These are phyloP conservation scores for Eulithis prunata DNA, from an alignment of 2,888 invertebrate genomes.

Conservation along the genomic window DNA sequence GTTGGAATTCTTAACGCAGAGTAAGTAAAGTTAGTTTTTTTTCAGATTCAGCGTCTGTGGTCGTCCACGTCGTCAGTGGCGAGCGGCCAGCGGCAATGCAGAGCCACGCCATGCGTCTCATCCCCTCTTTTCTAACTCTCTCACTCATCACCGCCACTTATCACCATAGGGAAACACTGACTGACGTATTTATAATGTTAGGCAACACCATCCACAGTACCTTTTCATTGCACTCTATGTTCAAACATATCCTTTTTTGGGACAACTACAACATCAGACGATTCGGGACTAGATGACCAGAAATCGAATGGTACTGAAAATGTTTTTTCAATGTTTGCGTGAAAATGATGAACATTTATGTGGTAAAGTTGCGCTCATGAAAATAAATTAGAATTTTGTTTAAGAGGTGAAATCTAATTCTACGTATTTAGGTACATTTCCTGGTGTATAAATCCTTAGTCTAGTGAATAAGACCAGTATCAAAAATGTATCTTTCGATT, in stretches of 20 bases:
- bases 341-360: too few species aligned
- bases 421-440: constrained; percentile 7
- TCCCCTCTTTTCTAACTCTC: constrained; percentile 44
- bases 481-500: constrained; percentile 6
- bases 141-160: constrained; percentile 32
- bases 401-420: not conserved
- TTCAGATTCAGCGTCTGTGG: constrained; percentile 91
- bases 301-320: constrained; percentile 33
- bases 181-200: constrained; percentile 42
- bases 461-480: constrained; percentile 4
- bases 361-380: too few species aligned
- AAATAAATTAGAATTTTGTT: too few species aligned
- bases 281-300: constrained; percentile 70
- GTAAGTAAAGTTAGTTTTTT: constrained; percentile 31
- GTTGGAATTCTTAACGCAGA: too few species aligned
- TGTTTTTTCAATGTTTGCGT: constrained; percentile 20
- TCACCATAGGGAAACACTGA: constrained; percentile 38
- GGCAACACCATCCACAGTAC: constrained; percentile 46
- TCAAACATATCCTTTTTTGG: constrained; percentile 46
- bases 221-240: constrained; percentile 42
- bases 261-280: constrained; percentile 51
- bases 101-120: constrained; percentile 58
- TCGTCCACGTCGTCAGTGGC: constrained; percentile 93
- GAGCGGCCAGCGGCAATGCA: constrained; percentile 88
- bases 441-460: not conserved